A percentile compares a stretch with the other conserved stretches of the same genome.
Evolutionary conservation across 2,797 vertebrate species (phyloP).

Genomic region (Oreonectes daqikongensis): DNA sequence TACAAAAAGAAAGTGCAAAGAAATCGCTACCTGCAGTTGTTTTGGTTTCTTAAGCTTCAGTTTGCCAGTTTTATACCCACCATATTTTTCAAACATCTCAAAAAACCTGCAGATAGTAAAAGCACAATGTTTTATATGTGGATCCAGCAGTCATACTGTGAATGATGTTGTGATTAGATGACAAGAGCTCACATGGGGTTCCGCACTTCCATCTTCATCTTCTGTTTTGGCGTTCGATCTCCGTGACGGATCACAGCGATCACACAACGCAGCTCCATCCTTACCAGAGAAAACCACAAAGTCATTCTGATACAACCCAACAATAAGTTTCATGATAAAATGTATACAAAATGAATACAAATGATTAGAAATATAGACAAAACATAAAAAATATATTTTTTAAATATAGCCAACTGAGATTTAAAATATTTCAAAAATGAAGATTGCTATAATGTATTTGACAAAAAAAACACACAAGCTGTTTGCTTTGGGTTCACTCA

Average conservation of each 20-base stretch:
- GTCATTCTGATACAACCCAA: conserved; percentile 4
- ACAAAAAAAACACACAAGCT: not conserved
- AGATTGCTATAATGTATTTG: not conserved
- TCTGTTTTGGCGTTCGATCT: conserved; percentile 97
- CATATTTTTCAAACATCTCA: conserved; percentile 94
- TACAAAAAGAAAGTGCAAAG: not conserved
- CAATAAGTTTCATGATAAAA: not conserved
- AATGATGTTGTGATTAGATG: not conserved
- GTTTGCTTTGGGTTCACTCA: not conserved
- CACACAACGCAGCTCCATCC: conserved; percentile 98
- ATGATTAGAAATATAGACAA: too few relatives aligned
- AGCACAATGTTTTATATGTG: not conserved
- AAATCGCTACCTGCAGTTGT: conserved; percentile 88
- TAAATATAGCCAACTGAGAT: too few relatives aligned
- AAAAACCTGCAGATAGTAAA: conserved; percentile 85
- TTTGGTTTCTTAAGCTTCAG: conserved; percentile 97
- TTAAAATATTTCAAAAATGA: not conserved
- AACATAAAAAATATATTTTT: too few relatives aligned
- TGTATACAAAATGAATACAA: not conserved
- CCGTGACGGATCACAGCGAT: conserved; percentile 97
- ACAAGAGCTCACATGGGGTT: conserved; percentile 83
- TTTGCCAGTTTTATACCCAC: conserved; percentile 96
- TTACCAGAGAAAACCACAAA: conserved; percentile 58
- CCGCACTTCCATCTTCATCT: conserved; percentile 99
- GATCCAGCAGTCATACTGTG: not conserved